Evolutionary conservation across 2,113 vertebrate genomes (phyloP).

Genomic region (Nothobranchius kuhntae): DNA sequence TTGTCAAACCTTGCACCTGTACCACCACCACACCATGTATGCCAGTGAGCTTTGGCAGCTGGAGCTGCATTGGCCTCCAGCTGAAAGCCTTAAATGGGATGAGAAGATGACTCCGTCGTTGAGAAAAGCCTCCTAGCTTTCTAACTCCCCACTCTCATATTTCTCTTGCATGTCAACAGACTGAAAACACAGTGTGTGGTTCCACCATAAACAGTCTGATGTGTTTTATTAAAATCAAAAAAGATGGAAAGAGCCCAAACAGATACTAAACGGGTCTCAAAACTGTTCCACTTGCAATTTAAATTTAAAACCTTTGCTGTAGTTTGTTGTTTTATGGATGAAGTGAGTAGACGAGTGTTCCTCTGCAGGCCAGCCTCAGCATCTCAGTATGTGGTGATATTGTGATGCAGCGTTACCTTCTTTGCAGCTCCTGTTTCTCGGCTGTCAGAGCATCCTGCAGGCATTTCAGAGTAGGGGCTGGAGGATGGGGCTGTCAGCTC

Average conservation of each 20-base stretch:
- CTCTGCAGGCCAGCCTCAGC: conserved; percentile 3
- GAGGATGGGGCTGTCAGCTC: conserved; percentile 69
- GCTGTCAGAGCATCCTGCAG: conserved; percentile 58
- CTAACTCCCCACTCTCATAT: not conserved
- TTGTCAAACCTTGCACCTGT: not conserved
- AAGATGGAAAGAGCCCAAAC: not conserved
- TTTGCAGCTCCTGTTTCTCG: conserved; percentile 57
- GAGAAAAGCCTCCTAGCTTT: not conserved
- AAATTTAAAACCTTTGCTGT: not conserved
- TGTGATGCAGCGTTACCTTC: conserved; percentile 56
- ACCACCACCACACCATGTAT: not conserved
- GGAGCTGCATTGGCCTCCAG: not conserved
- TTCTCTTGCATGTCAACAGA: not conserved
- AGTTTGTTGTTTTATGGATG: not conserved
- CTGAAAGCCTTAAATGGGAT: not conserved
- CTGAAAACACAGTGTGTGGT: not conserved
- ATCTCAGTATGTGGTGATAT: conserved; percentile 10
- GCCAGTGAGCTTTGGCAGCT: not conserved
- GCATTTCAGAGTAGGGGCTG: conserved; percentile 60
- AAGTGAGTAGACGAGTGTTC: conserved; percentile 4
- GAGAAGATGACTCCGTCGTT: not conserved
- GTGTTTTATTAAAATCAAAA: no score
- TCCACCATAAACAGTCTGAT: not conserved
- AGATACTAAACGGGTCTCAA: not conserved
- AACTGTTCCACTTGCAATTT: not conserved